A percentile compares a stretch with the other conserved stretches of the same genome.
These are phyloP conservation scores for Cettia cetti DNA, from an alignment of 2,113 vertebrate genomes.

Conservation along the genomic window DNA sequence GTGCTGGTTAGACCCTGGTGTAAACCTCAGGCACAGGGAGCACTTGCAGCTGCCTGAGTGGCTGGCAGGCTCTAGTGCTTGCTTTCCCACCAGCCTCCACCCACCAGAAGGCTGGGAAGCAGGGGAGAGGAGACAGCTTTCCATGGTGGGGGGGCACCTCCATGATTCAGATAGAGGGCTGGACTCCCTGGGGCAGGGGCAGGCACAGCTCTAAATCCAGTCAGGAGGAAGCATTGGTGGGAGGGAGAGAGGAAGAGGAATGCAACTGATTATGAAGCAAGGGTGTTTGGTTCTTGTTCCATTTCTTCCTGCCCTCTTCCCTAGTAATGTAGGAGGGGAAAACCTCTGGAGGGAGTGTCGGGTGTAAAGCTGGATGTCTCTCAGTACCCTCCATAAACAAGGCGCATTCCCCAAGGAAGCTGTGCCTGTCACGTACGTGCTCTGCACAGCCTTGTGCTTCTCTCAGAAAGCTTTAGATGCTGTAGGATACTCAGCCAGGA, in stretches of 20 bases:
- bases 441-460: neutral
- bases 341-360: neutral
- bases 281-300: neutral
- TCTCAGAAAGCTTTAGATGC: neutral
- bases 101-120: neutral
- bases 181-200: constrained; percentile 16
- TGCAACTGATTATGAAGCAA: neutral
- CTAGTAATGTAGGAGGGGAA: neutral
- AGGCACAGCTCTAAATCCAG: constrained; percentile 25
- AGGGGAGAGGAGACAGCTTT: neutral
- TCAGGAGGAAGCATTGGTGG: constrained; percentile 39
- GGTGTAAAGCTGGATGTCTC: constrained; percentile 7
- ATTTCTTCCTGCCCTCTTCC: constrained; percentile 40
- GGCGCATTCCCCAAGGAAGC: neutral
- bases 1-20: neutral
- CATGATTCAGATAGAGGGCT: neutral
- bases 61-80: neutral
- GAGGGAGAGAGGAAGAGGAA: constrained; percentile 7
- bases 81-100: neutral
- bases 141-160: neutral
- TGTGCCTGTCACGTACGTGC: neutral
- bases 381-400: neutral
- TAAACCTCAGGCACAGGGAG: neutral
- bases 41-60: neutral
- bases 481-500: constrained; percentile 28